Base-by-base conservation (phyloP, 2,113 vertebrate genomes). In the Gymnogyps californianus region DNA sequence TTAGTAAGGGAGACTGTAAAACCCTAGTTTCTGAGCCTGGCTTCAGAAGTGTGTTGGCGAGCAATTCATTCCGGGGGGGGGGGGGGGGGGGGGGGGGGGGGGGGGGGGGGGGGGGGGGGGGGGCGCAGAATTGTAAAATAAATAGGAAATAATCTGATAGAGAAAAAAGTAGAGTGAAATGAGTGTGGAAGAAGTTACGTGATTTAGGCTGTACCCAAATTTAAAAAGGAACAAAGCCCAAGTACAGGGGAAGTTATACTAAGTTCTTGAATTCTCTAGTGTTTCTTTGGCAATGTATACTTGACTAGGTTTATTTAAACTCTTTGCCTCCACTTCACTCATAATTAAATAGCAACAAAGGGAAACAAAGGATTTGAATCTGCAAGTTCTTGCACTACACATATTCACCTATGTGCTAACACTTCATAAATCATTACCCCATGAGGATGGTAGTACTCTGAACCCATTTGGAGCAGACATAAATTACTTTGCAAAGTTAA, bases 261-360 rank as follows among this genome's bases (percentile, higher is more conserved):
- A 34, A 76, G 54, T 44, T 77, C 28, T 61, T 87, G 62, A 77
- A 89, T 89, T 49, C 84, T 34, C 52, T 32, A 1, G 34, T 25
- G 83, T 51, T 86, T 64, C 83, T 65, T 75, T 61, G 52, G 54
- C 77, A 69, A 61, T 16, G 20, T 72, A 22, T 76, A 64, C 77
- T 81, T 78, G 83, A 75, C 83, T 76, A 52, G 24, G 20, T 89
- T 95, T 82, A 69, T 89, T 82, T 95, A 89, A 96, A 90, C 57
- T 87, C 72, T 86, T 55, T 67, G 61, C 47, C 61, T 96, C 40
- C 61, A 64, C 62, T 90, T 93, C 91, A 93, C 61, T 94, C 83
- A 89, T 94, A 92, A 96, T 96, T 96, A 94, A 96, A 91, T 34
- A 92, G 71, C 70, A 95, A 58, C 62, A 49, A 61, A 89, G 58